Evolutionary conservation across 2,797 vertebrate genomes (phyloP).

Genomic region (Menidia menidia): DNA sequence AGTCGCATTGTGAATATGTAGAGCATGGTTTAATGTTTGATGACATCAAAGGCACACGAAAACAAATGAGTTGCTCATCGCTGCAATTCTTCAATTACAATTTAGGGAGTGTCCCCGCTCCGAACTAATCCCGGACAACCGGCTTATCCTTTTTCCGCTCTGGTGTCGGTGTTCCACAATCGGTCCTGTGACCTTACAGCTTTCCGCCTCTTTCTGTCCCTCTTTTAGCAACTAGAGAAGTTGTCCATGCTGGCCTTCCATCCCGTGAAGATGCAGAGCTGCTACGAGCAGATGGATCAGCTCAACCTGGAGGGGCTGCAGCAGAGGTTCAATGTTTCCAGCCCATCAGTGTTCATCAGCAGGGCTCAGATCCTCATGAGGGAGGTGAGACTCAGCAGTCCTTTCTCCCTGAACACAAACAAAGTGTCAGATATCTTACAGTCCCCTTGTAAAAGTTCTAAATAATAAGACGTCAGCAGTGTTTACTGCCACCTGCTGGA

Average conservation of each 20-base stretch:
- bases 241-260: constrained; percentile 95
- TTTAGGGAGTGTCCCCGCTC: constrained; percentile 24
- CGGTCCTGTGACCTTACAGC: not conserved
- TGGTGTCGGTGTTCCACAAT: not conserved
- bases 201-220: not conserved
- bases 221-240: constrained; percentile 91
- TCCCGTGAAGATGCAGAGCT: constrained; percentile 96
- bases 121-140: not conserved
- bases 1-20: constrained; percentile 46
- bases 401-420: not conserved
- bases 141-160: not conserved
- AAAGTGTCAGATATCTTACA: not conserved
- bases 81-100: constrained; percentile 17
- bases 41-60: not conserved
- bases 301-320: constrained; percentile 94
- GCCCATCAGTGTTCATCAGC: constrained; percentile 90
- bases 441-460: constrained; percentile 1
- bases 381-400: constrained; percentile 81
- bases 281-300: constrained; percentile 93
- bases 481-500: constrained; percentile 70
- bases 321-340: constrained; percentile 93
- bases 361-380: constrained; percentile 97
- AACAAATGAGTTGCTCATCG: not conserved
- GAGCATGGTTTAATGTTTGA: not conserved
- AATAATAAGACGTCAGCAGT: not conserved